These are phyloP conservation scores for Phortica magna DNA, from an alignment of 2,888 invertebrate species.

Conservation along the genomic window DNA sequence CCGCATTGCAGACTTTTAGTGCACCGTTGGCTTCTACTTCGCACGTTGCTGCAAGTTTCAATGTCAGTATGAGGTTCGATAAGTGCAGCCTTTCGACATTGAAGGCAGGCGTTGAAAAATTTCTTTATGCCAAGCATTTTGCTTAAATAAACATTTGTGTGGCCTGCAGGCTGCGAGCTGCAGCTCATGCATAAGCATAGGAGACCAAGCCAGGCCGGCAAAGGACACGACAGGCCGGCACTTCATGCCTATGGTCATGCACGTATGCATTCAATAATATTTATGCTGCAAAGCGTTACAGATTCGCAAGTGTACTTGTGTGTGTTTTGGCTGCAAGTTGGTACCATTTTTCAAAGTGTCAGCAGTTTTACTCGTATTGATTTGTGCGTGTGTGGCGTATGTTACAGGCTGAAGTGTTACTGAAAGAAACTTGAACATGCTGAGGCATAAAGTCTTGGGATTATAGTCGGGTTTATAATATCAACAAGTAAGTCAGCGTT, in stretches of 20 bases:
- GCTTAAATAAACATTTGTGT: background rate
- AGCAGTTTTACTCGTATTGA: background rate
- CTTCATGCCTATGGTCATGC: background rate
- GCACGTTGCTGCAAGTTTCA: background rate
- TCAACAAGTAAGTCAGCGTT: too few relatives aligned
- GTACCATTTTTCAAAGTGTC: background rate
- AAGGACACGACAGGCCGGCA: too few relatives aligned
- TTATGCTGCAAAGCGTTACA: background rate
- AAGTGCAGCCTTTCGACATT: background rate
- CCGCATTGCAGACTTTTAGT: background rate
- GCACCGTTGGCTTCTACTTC: background rate
- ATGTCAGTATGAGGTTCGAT: background rate
- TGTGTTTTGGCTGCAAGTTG: background rate
- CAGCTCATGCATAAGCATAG: too few relatives aligned
- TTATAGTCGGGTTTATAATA: too few relatives aligned
- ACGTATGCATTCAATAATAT: background rate
- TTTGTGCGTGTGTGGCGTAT: background rate
- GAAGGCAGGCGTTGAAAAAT: slow-evolving; percentile 13
- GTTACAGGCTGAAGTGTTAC: background rate
- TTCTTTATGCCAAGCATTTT: background rate
- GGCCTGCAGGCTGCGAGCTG: background rate
- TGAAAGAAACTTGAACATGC: too few relatives aligned
- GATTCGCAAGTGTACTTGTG: background rate
- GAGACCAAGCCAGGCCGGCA: background rate
- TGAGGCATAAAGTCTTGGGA: too few relatives aligned